phyloP scores from a whole-genome alignment of 2,797 vertebrate genomes.

The Ctenosaura bakeri region DNA sequence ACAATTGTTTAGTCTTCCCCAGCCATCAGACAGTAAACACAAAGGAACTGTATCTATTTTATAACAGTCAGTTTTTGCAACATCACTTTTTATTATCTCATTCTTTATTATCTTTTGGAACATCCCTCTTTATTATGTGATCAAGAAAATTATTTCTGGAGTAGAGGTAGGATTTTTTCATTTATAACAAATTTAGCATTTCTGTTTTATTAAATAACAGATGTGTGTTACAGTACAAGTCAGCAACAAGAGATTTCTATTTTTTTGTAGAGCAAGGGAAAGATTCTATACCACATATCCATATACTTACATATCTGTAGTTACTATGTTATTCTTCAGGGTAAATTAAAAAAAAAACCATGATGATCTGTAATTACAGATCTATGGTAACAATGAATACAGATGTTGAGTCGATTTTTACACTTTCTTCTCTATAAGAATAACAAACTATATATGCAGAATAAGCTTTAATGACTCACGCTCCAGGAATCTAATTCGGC shows the following conservation, averaged over 20 bases:
- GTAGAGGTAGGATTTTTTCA: background rate
- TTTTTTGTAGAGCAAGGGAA: conserved; percentile 41
- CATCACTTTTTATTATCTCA: background rate
- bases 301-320: background rate
- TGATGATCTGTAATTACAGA: conserved; percentile 42
- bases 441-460: conserved; percentile 24
- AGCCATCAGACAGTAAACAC: background rate
- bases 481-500: conserved; percentile 31
- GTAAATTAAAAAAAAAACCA: conserved; percentile 51
- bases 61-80: background rate
- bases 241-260: background rate
- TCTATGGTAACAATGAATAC: conserved; percentile 11
- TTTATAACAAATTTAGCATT: background rate
- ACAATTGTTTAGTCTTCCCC: background rate
- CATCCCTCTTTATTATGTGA: background rate
- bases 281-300: background rate
- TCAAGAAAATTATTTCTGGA: background rate
- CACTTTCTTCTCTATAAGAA: conserved; percentile 18
- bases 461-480: conserved; percentile 20
- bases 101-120: too few relatives aligned
- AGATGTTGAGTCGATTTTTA: conserved; percentile 25
- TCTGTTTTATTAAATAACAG: conserved; percentile 35
- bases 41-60: background rate
- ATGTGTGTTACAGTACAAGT: background rate
- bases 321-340: conserved; percentile 32